Base-by-base conservation (phyloP, 2,888 invertebrate species). In the Heliconius ethilla region DNA sequence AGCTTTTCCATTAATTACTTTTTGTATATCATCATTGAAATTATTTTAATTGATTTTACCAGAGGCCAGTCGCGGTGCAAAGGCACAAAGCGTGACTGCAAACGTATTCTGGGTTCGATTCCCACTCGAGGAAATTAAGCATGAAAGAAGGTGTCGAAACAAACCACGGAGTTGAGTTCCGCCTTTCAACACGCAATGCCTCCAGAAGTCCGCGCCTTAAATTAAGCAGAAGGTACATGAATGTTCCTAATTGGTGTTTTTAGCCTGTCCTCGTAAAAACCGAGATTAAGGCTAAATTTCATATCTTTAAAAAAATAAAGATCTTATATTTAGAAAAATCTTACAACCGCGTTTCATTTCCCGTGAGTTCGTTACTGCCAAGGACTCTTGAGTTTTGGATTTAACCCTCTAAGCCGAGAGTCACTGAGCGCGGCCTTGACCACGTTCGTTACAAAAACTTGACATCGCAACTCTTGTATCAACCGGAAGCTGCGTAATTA, bases 391-490 rank as follows among this genome's bases (percentile, higher is more conserved):
- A 74, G 63, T 40, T 74, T 74, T 45, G 63, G 40, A 45, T 65
- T 74, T 65, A 29, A 70, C 55, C 59, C 59, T 70, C 37, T 40
- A 65, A 63, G 74, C 45, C 45, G 27, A 74, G 74, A 65, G 45
- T 74, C 37, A 74, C 74, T 45, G 63, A 33, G 72, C 59, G 40
- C 27, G 63, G 74, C 74, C 74, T 74, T 74, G 74, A 65, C 74
- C 74, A 65, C 74, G 63, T 74, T 74, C 65, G 74, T 74, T 74
- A 27, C 25, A 74, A 63, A 74, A 62, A 65, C 63, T 74, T 74
- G 63, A 59, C 72, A 59, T 72, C 33, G 45, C 11, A 13, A 27
- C 74, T 74, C 74, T 74, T 45, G 27, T 63, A 63, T 74, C 40
- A 74, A 74, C 62, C 37, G 40, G 74, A 74, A 65, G 63, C 63